Evolutionary conservation across 2,888 invertebrate genomes (phyloP), one percentile per base, ranked within the genome.

Genomic region (Hypercompe scribonia): DNA sequence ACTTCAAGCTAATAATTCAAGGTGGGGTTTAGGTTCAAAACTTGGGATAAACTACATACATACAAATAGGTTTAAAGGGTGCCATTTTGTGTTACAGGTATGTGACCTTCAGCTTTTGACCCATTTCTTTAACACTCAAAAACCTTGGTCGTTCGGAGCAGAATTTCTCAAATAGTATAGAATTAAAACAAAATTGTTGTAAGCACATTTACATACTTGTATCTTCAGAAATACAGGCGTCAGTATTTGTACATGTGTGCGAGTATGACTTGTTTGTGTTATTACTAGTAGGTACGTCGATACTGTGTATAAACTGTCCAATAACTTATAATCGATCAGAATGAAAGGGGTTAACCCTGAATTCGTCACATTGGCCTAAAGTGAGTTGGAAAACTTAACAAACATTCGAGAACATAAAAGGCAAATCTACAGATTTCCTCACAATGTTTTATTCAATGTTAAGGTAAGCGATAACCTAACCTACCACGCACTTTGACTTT

Each of bases 1-100:
- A 69, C 73, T 76, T 76, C 61, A 24, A 71, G 70, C 61, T 67
- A 75, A 70, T 71, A 66, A 68, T 58, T 72, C 64, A 58, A 77
- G 58, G 70, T 54, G 71, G 31, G 46, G 70, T 68, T 74, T 79
- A 81, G 76, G 72, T 81, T 79, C 10, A 76, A 36, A 71, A 70
- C 50, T 75, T 67, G 71, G 69, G 50, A 65, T 71, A 61, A 66
- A 46, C 21, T 13, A 42, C 2, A 46, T 21, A 21, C 2, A 3
- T 46, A 46, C 46, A 13, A 46, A 18, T 46, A 46, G 46, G 15
- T 15, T 42, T 42, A 18, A 2, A 3, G 46, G 7, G 5, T 21
- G 21, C 1, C 21, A 46, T 18, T 46, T 46, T 21, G 21, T 1
- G 46, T 46, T 21, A 46, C 46, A 46, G 18, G 18, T 15, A 46